Conservation (phyloP, 37 sponge, comb jelly and placozoan genomes). For the Spongilla lacustris region DNA sequence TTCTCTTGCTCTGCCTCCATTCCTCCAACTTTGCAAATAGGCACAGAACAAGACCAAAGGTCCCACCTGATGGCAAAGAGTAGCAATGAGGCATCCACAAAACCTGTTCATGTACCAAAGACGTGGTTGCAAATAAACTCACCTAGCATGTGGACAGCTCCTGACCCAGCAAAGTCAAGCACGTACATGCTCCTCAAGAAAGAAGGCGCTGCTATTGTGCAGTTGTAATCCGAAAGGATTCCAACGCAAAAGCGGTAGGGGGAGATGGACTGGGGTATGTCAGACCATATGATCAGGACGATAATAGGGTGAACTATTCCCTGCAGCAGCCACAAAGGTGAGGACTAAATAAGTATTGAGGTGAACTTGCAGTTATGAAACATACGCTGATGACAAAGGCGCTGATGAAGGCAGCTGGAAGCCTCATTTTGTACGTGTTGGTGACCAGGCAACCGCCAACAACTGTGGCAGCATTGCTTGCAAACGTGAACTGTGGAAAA, state of each 20-base stretch:
- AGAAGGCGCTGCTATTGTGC: not conserved
- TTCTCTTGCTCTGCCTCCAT: constrained; percentile 32
- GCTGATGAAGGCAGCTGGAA: constrained; percentile 36
- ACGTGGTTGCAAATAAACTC: not conserved
- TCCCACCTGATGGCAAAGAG: constrained; percentile 54
- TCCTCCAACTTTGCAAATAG: constrained; percentile 80
- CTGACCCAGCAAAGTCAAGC: constrained; percentile 93
- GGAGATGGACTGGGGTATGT: constrained; percentile 12
- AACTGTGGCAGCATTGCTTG: constrained; percentile 77
- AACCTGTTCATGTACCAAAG: too few relatives aligned
- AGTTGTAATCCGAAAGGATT: too few relatives aligned
- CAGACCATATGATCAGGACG: constrained; percentile 37
- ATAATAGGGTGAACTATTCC: constrained; percentile 58
- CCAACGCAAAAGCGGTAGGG: constrained; percentile 1
- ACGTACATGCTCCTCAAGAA: constrained; percentile 59
- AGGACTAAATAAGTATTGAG: not conserved
- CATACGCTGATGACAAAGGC: constrained; percentile 50
- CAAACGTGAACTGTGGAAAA: constrained; percentile 82
- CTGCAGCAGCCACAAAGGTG: constrained; percentile 14
- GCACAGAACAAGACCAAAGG: constrained; percentile 71
- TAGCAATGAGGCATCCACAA: too few relatives aligned
- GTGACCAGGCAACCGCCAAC: constrained; percentile 44
- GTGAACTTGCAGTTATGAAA: not conserved
- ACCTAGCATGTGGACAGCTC: constrained; percentile 92
- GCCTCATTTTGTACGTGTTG: constrained; percentile 37